Evolutionary conservation across 2,797 vertebrate species (phyloP).

Genomic region (Myotis pilosus): DNA sequence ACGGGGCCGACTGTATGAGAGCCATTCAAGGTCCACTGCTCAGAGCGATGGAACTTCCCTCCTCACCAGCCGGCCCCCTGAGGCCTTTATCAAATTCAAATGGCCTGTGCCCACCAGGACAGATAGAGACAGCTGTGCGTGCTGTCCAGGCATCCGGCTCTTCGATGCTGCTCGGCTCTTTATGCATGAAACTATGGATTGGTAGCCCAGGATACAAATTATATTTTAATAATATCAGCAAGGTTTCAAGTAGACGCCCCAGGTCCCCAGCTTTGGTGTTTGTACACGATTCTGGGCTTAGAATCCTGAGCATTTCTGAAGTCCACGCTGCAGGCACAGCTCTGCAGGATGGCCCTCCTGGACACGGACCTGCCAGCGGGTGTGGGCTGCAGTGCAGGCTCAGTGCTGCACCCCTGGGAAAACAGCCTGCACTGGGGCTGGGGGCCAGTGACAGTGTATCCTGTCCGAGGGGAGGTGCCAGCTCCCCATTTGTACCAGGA

Average conservation of each 20-base stretch:
- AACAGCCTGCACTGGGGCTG: background rate
- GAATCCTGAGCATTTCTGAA: background rate
- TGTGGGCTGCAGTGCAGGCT: background rate
- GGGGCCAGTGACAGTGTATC: background rate
- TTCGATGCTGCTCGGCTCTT: background rate
- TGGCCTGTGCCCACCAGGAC: slow-evolving; percentile 29
- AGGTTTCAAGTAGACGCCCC: background rate
- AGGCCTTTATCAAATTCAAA: slow-evolving; percentile 63
- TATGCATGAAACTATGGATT: slow-evolving; percentile 40
- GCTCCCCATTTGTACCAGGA: rapidly evolving
- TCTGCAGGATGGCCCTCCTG: background rate
- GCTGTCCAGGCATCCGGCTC: background rate
- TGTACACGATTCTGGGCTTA: background rate
- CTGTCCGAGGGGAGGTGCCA: background rate
- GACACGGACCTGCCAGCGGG: background rate
- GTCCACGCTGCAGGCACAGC: background rate
- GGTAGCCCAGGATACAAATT: background rate
- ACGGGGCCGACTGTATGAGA: background rate
- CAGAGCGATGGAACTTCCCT: background rate
- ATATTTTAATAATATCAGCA: background rate
- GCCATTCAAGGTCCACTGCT: slow-evolving; percentile 51
- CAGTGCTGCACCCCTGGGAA: background rate
- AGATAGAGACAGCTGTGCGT: background rate
- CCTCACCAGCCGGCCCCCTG: background rate
- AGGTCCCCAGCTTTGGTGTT: background rate